Base-by-base conservation (phyloP, 23 tunicate species). In the Trididemnum nubilum region DNA sequence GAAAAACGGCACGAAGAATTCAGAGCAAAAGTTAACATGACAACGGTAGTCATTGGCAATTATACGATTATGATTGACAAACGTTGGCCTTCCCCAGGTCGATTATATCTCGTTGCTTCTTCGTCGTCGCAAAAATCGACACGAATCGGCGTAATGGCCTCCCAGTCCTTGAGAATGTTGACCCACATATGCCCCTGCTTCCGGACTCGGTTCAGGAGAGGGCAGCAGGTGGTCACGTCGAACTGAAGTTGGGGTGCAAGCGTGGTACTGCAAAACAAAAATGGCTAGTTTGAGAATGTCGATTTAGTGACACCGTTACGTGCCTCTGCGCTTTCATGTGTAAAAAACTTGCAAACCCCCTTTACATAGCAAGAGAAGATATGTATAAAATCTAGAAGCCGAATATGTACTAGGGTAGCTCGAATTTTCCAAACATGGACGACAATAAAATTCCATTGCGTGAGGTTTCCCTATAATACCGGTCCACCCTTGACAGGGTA, bases 101-200 rank as follows among this genome's bases (percentile, higher is more conserved):
- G 37, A 22, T 76, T 79, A 91, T 44, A 85, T 91, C 31, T 91
- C 97, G 37, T 91, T 91, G 70, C 97, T 91, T 76, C 79, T 65
- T 51, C 97, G 74, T 25, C 97, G 39, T 60, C 80, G 85, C 7
- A 22, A 28, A 25, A 34, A 33, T 31, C 54, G 77, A 35, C 72
- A 54, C 0, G 90, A 85, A 34, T 85, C 91, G 3, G 97, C 97
- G 71, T 92, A 92, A 64, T 92, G 97, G 22, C 97, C 97, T 0
- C 97, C 97, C 31, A 92, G 76, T 2, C 97, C 97, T 63, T 92
- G 97, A 64, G 97, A 92, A 61, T 92, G 97, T 64, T 92, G 97
- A 1, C 97, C 97, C 63, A 92, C 97, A 72, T 92, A 92, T 1
- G 97, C 91, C 25, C 97, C 97, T 2, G 97, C 97, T 44, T 92